Evolutionary conservation across 2,888 invertebrate species (phyloP).

Genomic region (Sinohyriopsis cumingii): DNA sequence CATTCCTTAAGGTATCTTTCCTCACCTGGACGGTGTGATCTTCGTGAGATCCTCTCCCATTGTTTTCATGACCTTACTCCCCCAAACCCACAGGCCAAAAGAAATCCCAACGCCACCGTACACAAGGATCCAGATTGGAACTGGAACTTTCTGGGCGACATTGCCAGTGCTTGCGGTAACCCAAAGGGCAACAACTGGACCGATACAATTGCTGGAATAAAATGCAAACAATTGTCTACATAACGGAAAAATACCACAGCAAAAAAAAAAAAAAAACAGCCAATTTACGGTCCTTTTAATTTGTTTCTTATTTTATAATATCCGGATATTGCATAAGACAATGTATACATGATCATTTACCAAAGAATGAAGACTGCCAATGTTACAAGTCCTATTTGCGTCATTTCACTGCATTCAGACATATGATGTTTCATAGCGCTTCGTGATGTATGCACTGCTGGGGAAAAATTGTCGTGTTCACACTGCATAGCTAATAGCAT

Average conservation of each 20-base stretch:
- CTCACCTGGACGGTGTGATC: conserved; percentile 94
- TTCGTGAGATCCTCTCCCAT: conserved; percentile 97
- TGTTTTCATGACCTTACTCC: conserved; percentile 94
- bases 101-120: conserved; percentile 97
- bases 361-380: too few species aligned
- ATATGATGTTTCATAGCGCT: too few species aligned
- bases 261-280: background rate
- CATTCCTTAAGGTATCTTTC: too few species aligned
- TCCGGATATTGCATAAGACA: background rate
- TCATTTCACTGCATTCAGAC: too few species aligned
- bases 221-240: background rate
- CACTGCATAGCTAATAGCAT: too few species aligned
- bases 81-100: conserved; percentile 95
- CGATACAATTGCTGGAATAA: conserved; percentile 91
- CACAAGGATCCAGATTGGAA: conserved; percentile 90
- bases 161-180: conserved; percentile 79
- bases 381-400: too few species aligned
- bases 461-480: too few species aligned
- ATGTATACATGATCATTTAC: background rate
- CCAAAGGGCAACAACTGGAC: conserved; percentile 95
- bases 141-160: conserved; percentile 80
- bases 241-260: background rate
- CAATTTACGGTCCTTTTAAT: background rate
- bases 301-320: too few species aligned
- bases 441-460: too few species aligned